Conservation (phyloP, 2,113 vertebrate genomes). For the Lophius piscatorius region DNA sequence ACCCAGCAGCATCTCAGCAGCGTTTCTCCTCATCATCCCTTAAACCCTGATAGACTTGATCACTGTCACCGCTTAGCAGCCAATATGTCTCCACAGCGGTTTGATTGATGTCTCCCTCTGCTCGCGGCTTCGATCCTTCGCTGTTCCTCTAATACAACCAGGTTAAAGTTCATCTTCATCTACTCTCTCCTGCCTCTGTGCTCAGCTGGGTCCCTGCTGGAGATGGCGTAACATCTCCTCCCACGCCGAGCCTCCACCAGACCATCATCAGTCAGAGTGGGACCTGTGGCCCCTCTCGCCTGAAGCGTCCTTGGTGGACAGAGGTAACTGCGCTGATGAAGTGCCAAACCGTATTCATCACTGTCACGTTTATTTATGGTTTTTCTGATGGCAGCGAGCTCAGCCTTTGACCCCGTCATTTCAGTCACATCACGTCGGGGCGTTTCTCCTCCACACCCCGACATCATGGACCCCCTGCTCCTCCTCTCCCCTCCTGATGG, state of each 20-base stretch:
- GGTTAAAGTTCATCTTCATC: slow-evolving; percentile 48
- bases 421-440: no score
- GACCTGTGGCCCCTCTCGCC: slow-evolving; percentile 17
- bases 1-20: slow-evolving; percentile 7
- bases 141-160: neutral
- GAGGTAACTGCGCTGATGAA: slow-evolving; percentile 56
- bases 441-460: neutral
- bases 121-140: slow-evolving; percentile 34
- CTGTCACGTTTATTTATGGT: slow-evolving; percentile 64
- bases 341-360: slow-evolving; percentile 73
- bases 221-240: neutral
- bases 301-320: slow-evolving; percentile 50
- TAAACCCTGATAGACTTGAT: slow-evolving; percentile 37
- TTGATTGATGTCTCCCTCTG: slow-evolving; percentile 48
- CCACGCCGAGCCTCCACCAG: slow-evolving; percentile 35
- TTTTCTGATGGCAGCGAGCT: slow-evolving; percentile 27
- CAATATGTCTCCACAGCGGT: slow-evolving; percentile 24
- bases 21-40: slow-evolving; percentile 25
- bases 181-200: neutral
- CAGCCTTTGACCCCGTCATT: slow-evolving; percentile 35
- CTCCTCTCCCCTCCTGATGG: no score
- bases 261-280: slow-evolving; percentile 39
- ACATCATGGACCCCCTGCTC: no score
- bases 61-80: slow-evolving; percentile 37
- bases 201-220: slow-evolving; percentile 1